Evolutionary conservation across 2,113 vertebrate species (phyloP), one percentile per base, ranked within the genome.

Genomic region (Caranx melampygus): DNA sequence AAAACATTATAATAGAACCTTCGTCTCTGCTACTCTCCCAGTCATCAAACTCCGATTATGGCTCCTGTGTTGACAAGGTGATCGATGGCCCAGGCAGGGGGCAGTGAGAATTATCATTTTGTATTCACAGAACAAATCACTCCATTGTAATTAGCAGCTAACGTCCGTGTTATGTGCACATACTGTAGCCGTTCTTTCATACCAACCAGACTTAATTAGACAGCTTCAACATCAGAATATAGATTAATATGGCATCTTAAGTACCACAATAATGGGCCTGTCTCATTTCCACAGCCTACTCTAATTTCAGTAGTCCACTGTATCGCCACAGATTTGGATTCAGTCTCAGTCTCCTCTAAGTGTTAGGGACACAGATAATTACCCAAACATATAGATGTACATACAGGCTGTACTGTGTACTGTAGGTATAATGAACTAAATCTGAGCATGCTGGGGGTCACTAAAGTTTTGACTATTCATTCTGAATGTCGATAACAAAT

Each of bases 171-270:
- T 44, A 54, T 81, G 82, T 81, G 76, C 74, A 45, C n/a, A 68
- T 60, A 71, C 68, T 78, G 49, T 85, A 78, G 68, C 74, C 75
- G 77, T 88, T 81, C 63, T 84, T 87, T 90, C 67, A 83, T 78
- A 81, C 79, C 59, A 69, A 80, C 68, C 55, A 44, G 79, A 86
- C 77, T 79, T 92, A 92, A 94, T 93, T 88, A 91, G 84, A 73
- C 47, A 49, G 64, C 79, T 65, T 78, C 64, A 61, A 57, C 72
- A 16, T 79, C 64, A 68, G 82, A 80, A 83, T 84, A 78, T 67
- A 82, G 75, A 94, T 88, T 89, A 86, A 91, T 77, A 55, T 89
- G 79, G 79, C 71, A 82, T 87, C 81, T 86, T 64, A 90, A 82
- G 72, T 55, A 63, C 78, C 40, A 79, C 85, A 91, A 79, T 85